Conservation (phyloP, 1,140 invertebrate genomes). For the Mactra quadrangularis region DNA sequence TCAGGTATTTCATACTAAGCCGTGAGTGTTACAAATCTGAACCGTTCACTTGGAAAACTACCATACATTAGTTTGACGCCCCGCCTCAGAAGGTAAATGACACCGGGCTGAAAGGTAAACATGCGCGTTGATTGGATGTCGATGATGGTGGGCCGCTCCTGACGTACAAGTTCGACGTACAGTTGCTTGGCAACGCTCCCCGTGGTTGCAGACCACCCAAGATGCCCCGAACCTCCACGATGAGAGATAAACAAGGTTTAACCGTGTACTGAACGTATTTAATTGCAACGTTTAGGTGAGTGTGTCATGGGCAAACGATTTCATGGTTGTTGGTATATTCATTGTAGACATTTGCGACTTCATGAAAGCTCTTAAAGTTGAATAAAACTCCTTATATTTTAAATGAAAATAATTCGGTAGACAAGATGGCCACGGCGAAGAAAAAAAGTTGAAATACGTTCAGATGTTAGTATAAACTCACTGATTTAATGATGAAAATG, state of each 20-base stretch:
- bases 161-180: slow-evolving; percentile 80
- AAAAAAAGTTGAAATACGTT: slow-evolving; percentile 1
- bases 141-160: slow-evolving; percentile 77
- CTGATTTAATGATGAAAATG: neutral
- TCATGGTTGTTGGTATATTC: slow-evolving; percentile 53
- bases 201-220: slow-evolving; percentile 82
- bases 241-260: slow-evolving; percentile 70
- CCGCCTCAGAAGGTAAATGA: slow-evolving; percentile 80
- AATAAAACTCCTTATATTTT: neutral
- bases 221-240: slow-evolving; percentile 71
- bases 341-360: slow-evolving; percentile 59
- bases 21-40: slow-evolving; percentile 60
- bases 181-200: slow-evolving; percentile 83
- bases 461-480: neutral
- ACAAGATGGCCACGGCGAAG: neutral
- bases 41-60: slow-evolving; percentile 64
- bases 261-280: slow-evolving; percentile 61
- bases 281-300: slow-evolving; percentile 61
- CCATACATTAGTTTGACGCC: slow-evolving; percentile 75
- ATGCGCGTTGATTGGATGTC: slow-evolving; percentile 77
- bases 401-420: neutral
- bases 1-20: slow-evolving; percentile 62
- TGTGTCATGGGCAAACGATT: slow-evolving; percentile 59
- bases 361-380: slow-evolving; percentile 14
- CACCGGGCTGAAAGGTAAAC: slow-evolving; percentile 72